Evolutionary conservation across 2,888 invertebrate genomes (phyloP).

Genomic region (Megamerina dolium): DNA sequence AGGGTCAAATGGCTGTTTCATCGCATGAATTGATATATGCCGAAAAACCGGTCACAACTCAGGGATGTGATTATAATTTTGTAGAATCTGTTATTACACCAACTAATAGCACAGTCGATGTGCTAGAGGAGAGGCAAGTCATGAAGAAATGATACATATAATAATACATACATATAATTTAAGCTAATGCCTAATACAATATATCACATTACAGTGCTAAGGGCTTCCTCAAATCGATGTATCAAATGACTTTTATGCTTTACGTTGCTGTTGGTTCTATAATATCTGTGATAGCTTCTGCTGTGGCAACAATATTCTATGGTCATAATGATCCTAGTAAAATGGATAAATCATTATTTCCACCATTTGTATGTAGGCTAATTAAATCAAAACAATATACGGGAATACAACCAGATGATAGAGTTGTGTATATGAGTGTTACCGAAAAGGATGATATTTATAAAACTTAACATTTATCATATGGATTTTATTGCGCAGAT

Average conservation of each 20-base stretch:
- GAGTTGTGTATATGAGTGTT: constrained; percentile 21
- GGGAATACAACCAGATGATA: constrained; percentile 33
- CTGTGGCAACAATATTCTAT: constrained; percentile 55
- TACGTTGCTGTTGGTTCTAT: constrained; percentile 59
- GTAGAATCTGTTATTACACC: background rate
- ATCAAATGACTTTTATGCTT: constrained; percentile 66
- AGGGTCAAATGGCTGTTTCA: background rate
- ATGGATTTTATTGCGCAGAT: no score
- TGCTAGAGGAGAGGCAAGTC: background rate
- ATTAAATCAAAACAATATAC: constrained; percentile 32
- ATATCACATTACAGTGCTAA: no score
- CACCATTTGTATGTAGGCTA: constrained; percentile 59
- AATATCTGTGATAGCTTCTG: constrained; percentile 56
- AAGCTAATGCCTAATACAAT: no score
- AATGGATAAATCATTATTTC: constrained; percentile 56
- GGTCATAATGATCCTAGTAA: constrained; percentile 52
- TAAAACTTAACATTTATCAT: no score
- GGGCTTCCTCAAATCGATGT: constrained; percentile 38
- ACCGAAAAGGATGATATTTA: constrained; percentile 18
- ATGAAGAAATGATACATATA: background rate
- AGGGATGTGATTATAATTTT: background rate
- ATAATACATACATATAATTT: no score
- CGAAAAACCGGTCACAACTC: background rate
- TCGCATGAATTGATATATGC: background rate
- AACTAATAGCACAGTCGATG: background rate